Percentiles rank a stretch among this genome's conserved stretches.
These are phyloP conservation scores for Chaetoderma sp. DNA, from an alignment of 2,888 invertebrate species.

Conservation along the genomic window DNA sequence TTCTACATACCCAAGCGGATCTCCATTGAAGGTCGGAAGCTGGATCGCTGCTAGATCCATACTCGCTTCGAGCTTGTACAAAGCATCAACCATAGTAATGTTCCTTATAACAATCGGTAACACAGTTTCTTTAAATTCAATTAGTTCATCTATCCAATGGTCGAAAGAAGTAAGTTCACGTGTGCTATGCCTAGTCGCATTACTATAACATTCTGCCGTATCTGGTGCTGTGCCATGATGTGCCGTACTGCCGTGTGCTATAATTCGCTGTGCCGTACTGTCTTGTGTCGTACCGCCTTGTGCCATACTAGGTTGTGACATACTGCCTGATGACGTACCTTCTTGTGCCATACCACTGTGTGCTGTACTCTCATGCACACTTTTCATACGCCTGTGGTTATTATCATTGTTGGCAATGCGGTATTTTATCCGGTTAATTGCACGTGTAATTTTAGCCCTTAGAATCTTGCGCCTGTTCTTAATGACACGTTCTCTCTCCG, in stretches of 20 bases:
- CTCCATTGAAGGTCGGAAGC: slow-evolving; percentile 1
- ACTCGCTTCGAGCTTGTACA: not conserved
- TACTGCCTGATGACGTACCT: too few species aligned
- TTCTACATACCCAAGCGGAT: slow-evolving; percentile 11
- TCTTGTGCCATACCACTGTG: too few species aligned
- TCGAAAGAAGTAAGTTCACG: slow-evolving; percentile 6
- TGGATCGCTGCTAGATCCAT: not conserved
- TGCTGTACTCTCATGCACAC: too few species aligned
- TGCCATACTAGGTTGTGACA: too few species aligned
- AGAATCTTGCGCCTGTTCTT: not conserved
- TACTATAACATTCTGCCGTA: too few species aligned
- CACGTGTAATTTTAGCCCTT: not conserved
- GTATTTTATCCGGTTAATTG: not conserved
- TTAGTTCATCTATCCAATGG: not conserved
- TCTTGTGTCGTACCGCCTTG: too few species aligned
- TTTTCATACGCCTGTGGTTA: not conserved
- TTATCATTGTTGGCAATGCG: not conserved
- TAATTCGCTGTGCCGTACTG: too few species aligned
- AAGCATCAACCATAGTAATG: not conserved
- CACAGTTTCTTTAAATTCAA: slow-evolving; percentile 2
- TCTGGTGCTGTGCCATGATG: too few species aligned
- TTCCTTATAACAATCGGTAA: not conserved
- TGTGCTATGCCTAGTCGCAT: too few species aligned
- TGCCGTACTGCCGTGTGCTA: too few species aligned
- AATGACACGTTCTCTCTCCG: not conserved